phyloP scores from a whole-genome alignment of 1,140 invertebrate genomes.

The Micrasema longulum region DNA sequence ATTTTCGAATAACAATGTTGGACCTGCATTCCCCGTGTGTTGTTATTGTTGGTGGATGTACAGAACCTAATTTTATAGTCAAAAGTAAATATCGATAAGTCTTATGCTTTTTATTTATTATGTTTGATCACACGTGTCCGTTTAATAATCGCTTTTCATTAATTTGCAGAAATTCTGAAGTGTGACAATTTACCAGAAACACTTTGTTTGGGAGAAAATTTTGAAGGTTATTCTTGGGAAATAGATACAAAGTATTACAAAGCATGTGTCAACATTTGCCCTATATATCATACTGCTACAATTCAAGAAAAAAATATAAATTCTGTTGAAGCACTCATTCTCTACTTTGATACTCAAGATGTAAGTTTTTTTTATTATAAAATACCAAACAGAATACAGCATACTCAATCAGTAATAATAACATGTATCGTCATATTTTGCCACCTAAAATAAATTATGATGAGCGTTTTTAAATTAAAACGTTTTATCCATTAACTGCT shows the following conservation, averaged over 20 bases:
- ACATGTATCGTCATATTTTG: no score
- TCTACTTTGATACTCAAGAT: constrained; percentile 61
- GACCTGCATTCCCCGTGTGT: constrained; percentile 50
- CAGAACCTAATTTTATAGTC: constrained; percentile 40
- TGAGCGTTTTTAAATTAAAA: no score
- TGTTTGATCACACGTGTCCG: no score
- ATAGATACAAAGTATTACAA: constrained; percentile 65
- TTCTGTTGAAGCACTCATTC: constrained; percentile 60
- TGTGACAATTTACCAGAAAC: constrained; percentile 33
- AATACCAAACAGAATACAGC: no score
- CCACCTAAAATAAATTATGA: no score
- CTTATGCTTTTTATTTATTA: neutral
- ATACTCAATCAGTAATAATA: no score
- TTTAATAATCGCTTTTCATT: neutral
- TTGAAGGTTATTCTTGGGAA: constrained; percentile 57
- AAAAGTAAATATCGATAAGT: constrained; percentile 35
- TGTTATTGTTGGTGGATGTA: constrained; percentile 48
- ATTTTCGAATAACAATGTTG: constrained; percentile 39
- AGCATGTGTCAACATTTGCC: constrained; percentile 59
- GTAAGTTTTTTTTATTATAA: no score
- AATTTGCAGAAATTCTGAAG: constrained; percentile 49
- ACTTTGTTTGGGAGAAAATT: constrained; percentile 13
- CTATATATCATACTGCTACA: constrained; percentile 55
- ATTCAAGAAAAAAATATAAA: constrained; percentile 55
- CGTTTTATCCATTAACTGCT: no score